Conservation (phyloP, 2,888 invertebrate genomes). For the Scelioninae gen. 1 region DNA sequence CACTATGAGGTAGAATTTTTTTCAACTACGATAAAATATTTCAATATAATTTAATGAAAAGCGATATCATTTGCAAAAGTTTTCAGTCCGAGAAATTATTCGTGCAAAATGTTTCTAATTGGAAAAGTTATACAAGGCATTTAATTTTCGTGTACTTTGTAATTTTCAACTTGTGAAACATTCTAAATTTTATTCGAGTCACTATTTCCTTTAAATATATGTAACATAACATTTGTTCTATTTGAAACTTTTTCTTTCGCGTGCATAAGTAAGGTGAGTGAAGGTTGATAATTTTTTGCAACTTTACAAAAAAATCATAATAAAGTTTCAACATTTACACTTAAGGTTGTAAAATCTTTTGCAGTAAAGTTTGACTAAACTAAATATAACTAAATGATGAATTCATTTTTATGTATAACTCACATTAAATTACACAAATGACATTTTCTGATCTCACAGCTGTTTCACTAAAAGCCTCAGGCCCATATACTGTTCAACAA, state of each 20-base stretch:
- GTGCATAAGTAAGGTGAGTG: no score
- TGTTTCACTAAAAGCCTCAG: constrained; percentile 10
- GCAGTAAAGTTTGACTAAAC: not conserved
- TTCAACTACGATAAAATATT: not conserved
- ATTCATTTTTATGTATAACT: constrained; percentile 44
- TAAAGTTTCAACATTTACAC: constrained; percentile 7
- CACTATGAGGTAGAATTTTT: no score
- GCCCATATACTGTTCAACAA: constrained; percentile 16
- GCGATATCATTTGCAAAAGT: constrained; percentile 17
- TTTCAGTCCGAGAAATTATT: constrained; percentile 18
- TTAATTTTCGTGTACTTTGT: constrained; percentile 28
- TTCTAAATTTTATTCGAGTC: constrained; percentile 19
- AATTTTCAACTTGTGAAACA: constrained; percentile 19
- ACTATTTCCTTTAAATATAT: constrained; percentile 6
- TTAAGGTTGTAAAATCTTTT: not conserved
- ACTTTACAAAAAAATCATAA: not conserved
- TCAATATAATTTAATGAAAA: constrained; percentile 16
- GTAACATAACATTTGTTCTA: constrained; percentile 15
- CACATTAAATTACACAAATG: constrained; percentile 33
- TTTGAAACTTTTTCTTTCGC: constrained; percentile 13
- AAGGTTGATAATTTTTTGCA: no score
- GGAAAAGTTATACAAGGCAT: constrained; percentile 43
- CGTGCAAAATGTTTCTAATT: constrained; percentile 42
- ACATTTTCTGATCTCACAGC: constrained; percentile 1
- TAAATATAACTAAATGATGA: constrained; percentile 10